Conservation (phyloP, 2,888 invertebrate species). For the Encarsia formosa region DNA sequence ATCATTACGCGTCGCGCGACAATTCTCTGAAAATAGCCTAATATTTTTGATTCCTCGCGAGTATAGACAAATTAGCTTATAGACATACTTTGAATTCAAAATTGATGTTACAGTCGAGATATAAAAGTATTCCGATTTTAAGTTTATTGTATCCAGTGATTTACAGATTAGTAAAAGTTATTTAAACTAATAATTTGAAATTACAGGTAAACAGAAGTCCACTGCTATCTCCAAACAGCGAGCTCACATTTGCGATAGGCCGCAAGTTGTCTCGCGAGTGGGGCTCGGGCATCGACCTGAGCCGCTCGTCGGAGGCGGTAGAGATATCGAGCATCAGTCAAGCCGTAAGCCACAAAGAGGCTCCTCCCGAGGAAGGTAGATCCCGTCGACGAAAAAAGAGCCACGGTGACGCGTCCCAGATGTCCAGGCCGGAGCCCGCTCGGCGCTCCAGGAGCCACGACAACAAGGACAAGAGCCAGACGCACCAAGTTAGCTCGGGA, state of each 20-base stretch:
- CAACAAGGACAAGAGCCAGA: constrained; percentile 34
- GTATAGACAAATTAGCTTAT: too few species aligned
- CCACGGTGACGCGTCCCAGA: constrained; percentile 28
- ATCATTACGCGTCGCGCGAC: too few species aligned
- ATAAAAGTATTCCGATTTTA: too few species aligned
- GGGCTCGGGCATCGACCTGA: constrained; percentile 46
- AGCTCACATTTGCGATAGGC: constrained; percentile 45
- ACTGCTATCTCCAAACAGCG: constrained; percentile 44
- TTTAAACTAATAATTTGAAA: too few species aligned
- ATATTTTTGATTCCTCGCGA: too few species aligned
- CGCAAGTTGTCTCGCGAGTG: constrained; percentile 48
- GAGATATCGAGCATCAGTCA: constrained; percentile 38
- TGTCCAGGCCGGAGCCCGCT: constrained; percentile 41
- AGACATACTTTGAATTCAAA: too few species aligned
- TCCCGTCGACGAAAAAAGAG: constrained; percentile 31
- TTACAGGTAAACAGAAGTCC: constrained; percentile 41
- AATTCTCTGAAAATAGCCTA: too few species aligned
- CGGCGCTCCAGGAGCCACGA: constrained; percentile 48
- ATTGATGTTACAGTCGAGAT: too few species aligned
- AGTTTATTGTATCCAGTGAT: too few species aligned
- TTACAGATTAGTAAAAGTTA: too few species aligned
- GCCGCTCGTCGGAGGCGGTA: constrained; percentile 45
- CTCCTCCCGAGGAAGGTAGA: too few species aligned
- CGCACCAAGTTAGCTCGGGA: constrained; percentile 15
- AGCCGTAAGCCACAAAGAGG: constrained; percentile 18